Percentiles rank a stretch among this genome's conserved stretches.
Evolutionary conservation across 2,113 vertebrate species (phyloP).

Genomic region (Anolis sagrei): DNA sequence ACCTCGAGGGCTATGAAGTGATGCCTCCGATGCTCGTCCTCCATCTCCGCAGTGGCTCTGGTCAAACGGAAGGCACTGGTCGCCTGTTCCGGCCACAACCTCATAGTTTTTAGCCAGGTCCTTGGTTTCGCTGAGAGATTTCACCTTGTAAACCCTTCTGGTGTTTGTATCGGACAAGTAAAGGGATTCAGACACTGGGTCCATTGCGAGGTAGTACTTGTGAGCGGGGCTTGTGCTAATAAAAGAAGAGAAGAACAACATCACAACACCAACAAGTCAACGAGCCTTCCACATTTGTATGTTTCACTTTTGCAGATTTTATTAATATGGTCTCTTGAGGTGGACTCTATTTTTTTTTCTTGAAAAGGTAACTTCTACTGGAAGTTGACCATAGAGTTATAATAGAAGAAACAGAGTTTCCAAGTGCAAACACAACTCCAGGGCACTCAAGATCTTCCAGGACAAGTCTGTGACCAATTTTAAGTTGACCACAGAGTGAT

Average conservation of each 20-base stretch:
- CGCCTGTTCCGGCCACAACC: conserved; percentile 95
- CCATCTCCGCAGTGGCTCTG: conserved; percentile 97
- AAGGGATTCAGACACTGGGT: conserved; percentile 91
- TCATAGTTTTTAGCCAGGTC: conserved; percentile 93
- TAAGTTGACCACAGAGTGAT: no score
- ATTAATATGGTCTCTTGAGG: no score
- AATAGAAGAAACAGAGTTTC: no score
- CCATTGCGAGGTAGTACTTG: conserved; percentile 97
- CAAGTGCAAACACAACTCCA: no score
- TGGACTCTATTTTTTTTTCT: no score
- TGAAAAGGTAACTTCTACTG: no score
- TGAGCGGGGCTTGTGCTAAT: conserved; percentile 94
- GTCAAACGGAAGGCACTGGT: conserved; percentile 96
- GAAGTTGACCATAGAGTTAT: no score
- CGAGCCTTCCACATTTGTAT: no score
- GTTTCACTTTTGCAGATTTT: no score
- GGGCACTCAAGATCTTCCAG: no score
- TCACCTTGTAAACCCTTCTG: conserved; percentile 91
- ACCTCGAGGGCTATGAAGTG: conserved; percentile 97
- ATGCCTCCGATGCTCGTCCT: conserved; percentile 89
- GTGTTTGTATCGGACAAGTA: conserved; percentile 97
- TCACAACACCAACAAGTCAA: conserved; percentile 8
- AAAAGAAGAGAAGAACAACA: conserved; percentile 55
- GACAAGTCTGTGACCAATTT: no score
- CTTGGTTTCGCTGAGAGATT: conserved; percentile 90